Conservation (phyloP, 2,113 vertebrate genomes). For the Calypte anna region DNA sequence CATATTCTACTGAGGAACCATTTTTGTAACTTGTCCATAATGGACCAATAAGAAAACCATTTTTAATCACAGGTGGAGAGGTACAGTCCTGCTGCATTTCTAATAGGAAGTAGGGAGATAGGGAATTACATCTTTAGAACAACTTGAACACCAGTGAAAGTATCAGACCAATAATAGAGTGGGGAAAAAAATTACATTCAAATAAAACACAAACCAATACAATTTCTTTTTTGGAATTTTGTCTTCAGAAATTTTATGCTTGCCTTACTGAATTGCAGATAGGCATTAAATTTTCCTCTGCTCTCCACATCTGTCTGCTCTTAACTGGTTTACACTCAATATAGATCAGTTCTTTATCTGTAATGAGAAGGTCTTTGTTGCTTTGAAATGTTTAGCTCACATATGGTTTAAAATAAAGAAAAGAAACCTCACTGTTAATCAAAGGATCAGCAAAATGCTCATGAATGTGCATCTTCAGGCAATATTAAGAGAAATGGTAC, state of each 20-base stretch:
- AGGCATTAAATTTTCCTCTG: not conserved
- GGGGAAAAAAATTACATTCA: not conserved
- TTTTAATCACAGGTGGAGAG: slow-evolving; percentile 65
- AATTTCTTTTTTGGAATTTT: not conserved
- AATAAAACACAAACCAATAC: not conserved
- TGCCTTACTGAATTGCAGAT: not conserved
- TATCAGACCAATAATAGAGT: not conserved
- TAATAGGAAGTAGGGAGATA: not conserved
- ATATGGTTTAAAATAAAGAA: not conserved
- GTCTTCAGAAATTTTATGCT: not conserved
- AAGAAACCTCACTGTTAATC: not conserved
- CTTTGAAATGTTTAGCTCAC: not conserved
- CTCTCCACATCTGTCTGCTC: not conserved
- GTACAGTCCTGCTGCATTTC: slow-evolving; percentile 65
- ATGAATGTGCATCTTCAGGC: not conserved
- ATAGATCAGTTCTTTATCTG: not conserved
- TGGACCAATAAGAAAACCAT: slow-evolving; percentile 40
- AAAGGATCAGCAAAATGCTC: not conserved
- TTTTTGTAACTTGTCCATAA: slow-evolving; percentile 50
- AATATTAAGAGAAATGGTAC: not conserved
- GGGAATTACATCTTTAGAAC: not conserved
- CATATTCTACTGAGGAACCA: slow-evolving; percentile 76
- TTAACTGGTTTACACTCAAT: not conserved
- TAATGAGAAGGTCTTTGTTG: not conserved
- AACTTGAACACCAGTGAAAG: not conserved